phyloP scores from a whole-genome alignment of 2,797 vertebrate genomes.

The Oreochromis mossambicus region DNA sequence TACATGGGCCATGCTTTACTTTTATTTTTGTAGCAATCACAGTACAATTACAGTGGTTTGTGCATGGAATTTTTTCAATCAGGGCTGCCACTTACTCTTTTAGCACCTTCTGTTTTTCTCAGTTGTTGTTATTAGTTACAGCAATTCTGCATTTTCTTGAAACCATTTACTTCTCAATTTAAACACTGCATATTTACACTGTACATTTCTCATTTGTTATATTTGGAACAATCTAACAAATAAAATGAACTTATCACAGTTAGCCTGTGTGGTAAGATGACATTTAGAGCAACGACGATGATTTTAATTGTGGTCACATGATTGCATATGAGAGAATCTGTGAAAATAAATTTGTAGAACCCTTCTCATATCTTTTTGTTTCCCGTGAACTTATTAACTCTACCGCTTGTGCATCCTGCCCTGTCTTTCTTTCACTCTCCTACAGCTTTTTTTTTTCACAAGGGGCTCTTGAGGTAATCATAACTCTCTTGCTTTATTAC shows the following conservation, averaged over 20 bases:
- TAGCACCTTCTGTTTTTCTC: not conserved
- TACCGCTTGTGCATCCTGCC: not conserved
- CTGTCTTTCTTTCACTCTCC: conserved; percentile 2
- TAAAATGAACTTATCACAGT: not conserved
- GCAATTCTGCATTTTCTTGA: not conserved
- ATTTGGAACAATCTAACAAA: not conserved
- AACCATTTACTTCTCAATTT: not conserved
- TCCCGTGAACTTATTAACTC: not conserved
- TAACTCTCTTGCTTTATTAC: conserved; percentile 38
- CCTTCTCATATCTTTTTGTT: conserved; percentile 18
- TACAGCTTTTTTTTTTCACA: conserved; percentile 25
- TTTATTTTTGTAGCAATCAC: conserved; percentile 25
- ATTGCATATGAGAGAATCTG: conserved; percentile 8
- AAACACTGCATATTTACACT: not conserved
- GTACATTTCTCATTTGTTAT: not conserved
- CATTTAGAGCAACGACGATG: not conserved
- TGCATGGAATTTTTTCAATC: conserved; percentile 23
- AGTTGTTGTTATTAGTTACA: not conserved
- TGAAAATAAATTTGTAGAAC: not conserved
- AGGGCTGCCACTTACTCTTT: not conserved
- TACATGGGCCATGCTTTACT: not conserved
- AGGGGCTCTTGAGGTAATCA: conserved; percentile 12
- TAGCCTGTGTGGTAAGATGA: not conserved
- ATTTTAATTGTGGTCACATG: conserved; percentile 7
- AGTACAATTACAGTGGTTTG: conserved; percentile 14